These are phyloP conservation scores for Scortum barcoo DNA, from an alignment of 2,113 vertebrate genomes.

Conservation along the genomic window DNA sequence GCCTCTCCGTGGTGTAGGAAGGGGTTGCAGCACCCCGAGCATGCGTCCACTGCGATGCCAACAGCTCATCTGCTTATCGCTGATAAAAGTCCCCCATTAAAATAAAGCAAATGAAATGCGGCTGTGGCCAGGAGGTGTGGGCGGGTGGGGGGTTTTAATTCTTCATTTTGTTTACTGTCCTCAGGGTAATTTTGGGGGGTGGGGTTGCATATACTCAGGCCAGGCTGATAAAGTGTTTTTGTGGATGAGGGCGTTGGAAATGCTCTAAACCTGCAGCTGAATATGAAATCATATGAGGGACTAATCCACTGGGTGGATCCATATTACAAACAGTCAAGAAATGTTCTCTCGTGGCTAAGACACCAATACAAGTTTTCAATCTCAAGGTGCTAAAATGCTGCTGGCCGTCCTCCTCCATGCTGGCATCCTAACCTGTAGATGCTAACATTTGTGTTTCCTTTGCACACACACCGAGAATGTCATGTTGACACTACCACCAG, in stretches of 20 bases:
- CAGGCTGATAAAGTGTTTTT: constrained; percentile 22
- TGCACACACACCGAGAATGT: constrained; percentile 64
- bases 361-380: neutral
- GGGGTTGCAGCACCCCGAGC: constrained; percentile 22
- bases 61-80: constrained; percentile 55
- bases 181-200: constrained; percentile 12
- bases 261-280: constrained; percentile 21
- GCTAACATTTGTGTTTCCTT: constrained; percentile 55
- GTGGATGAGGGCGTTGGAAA: neutral
- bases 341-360: neutral
- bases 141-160: constrained; percentile 5
- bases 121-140: constrained; percentile 22
- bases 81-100: constrained; percentile 56
- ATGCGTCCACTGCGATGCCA: constrained; percentile 33
- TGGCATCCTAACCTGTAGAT: constrained; percentile 18
- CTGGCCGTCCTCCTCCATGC: neutral
- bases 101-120: constrained; percentile 52
- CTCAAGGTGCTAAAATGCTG: neutral
- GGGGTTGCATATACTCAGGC: constrained; percentile 18
- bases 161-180: constrained; percentile 43
- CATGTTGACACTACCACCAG: constrained; percentile 71
- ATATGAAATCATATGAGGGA: constrained; percentile 20
- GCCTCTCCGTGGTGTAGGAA: neutral
- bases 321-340: constrained; percentile 10
- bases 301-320: constrained; percentile 38